Conservation (phyloP, 2,888 invertebrate genomes). For the Clepsis dumicolana region DNA sequence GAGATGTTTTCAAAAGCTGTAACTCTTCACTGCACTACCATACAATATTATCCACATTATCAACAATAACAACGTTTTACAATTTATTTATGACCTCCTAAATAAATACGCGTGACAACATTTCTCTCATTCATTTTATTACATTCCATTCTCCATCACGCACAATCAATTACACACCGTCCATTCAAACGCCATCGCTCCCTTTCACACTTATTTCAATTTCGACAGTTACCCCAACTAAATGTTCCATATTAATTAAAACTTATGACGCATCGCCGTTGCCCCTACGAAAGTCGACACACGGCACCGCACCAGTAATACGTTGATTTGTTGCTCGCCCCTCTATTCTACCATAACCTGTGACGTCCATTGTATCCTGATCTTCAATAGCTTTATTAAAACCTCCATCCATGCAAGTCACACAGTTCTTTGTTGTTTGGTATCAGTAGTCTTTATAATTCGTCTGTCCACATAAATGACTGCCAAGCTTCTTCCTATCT, state of each 20-base stretch:
- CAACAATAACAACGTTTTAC: slow-evolving; percentile 28
- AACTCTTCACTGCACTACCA: not conserved
- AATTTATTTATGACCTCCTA: slow-evolving; percentile 36
- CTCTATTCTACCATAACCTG: slow-evolving; percentile 61
- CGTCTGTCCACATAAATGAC: slow-evolving; percentile 73
- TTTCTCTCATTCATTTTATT: slow-evolving; percentile 50
- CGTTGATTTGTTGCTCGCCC: slow-evolving; percentile 77
- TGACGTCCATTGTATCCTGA: slow-evolving; percentile 60
- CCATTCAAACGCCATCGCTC: slow-evolving; percentile 58
- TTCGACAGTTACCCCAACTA: slow-evolving; percentile 67
- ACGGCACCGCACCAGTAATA: slow-evolving; percentile 62
- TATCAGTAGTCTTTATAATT: slow-evolving; percentile 64
- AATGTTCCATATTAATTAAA: slow-evolving; percentile 82
- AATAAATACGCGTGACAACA: slow-evolving; percentile 65
- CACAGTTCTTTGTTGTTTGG: slow-evolving; percentile 52
- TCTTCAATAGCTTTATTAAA: slow-evolving; percentile 49
- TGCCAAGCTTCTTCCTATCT: slow-evolving; percentile 59
- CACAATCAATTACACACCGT: slow-evolving; percentile 77
- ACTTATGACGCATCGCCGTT: slow-evolving; percentile 78
- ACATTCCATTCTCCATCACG: slow-evolving; percentile 36
- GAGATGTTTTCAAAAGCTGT: not conserved
- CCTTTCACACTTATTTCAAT: slow-evolving; percentile 57
- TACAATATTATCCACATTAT: slow-evolving; percentile 32
- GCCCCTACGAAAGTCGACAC: slow-evolving; percentile 61
- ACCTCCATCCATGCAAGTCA: slow-evolving; percentile 44